These are phyloP conservation scores for Rhogogaster chlorosoma DNA, from an alignment of 2,888 invertebrate genomes.

Conservation along the genomic window DNA sequence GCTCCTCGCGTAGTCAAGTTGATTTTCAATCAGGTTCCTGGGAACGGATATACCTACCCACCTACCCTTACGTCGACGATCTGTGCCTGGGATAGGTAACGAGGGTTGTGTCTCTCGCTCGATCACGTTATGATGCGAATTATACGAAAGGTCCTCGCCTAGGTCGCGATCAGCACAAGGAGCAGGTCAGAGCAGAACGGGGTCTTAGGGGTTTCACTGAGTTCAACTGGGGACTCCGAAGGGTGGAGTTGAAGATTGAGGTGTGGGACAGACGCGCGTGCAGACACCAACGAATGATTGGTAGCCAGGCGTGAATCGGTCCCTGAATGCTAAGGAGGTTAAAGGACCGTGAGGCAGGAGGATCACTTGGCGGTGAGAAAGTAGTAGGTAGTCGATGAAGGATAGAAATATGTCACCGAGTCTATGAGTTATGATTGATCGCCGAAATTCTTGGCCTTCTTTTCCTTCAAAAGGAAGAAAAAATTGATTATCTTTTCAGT, in stretches of 20 bases:
- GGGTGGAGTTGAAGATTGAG: slow-evolving; percentile 41
- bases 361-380: slow-evolving; percentile 4
- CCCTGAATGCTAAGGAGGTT: slow-evolving; percentile 42
- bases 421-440: slow-evolving; percentile 32
- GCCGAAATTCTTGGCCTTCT: not conserved
- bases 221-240: slow-evolving; percentile 45
- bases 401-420: slow-evolving; percentile 26
- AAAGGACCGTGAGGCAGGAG: slow-evolving; percentile 7
- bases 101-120: slow-evolving; percentile 34
- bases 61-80: not conserved
- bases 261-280: slow-evolving; percentile 15
- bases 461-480: not conserved
- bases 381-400: not conserved
- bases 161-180: slow-evolving; percentile 8
- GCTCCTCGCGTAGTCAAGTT: not conserved
- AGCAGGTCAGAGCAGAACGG: not conserved
- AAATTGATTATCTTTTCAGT: not conserved
- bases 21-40: slow-evolving; percentile 27
- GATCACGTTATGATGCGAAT: slow-evolving; percentile 41
- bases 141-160: slow-evolving; percentile 13
- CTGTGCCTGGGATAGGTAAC: slow-evolving; percentile 23
- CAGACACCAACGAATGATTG: slow-evolving; percentile 32
- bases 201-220: not conserved
- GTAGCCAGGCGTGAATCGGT: slow-evolving; percentile 40
- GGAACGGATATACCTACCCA: slow-evolving; percentile 3